Percentiles rank a stretch among this genome's conserved stretches.
Conservation (phyloP, 2,113 vertebrate genomes). For the Leucoraja erinaceus region DNA sequence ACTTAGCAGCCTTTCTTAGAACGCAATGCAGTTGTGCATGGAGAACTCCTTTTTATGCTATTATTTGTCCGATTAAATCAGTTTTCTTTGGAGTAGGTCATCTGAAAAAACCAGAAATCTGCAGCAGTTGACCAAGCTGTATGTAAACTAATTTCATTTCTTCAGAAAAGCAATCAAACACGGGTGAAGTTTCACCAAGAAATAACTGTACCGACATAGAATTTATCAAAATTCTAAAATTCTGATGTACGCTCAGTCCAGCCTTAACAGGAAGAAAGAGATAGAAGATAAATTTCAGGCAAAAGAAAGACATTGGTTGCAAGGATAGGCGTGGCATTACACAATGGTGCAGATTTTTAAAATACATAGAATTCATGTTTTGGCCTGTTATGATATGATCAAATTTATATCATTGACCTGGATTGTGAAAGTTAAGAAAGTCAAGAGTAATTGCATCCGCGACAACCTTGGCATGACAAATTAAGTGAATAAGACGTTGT, state of each 20-base stretch:
- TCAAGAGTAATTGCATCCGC: not conserved
- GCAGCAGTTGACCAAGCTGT: not conserved
- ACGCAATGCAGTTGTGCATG: not conserved
- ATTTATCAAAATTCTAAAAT: not conserved
- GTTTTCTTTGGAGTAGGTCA: not conserved
- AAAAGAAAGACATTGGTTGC: not conserved
- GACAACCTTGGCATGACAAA: not conserved
- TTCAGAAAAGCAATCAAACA: not conserved
- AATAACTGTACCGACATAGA: not conserved
- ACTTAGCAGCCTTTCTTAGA: not conserved
- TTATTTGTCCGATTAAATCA: not conserved
- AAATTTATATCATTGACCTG: not conserved
- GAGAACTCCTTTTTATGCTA: not conserved
- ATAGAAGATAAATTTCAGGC: not conserved
- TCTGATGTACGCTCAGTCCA: not conserved
- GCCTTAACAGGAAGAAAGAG: not conserved
- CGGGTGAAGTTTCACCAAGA: not conserved
- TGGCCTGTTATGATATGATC: not conserved
- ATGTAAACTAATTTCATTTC: not conserved
- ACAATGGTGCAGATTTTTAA: not conserved
- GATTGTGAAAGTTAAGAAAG: not conserved
- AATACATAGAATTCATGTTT: not conserved
- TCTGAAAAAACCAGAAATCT: not conserved
- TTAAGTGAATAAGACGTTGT: not conserved
- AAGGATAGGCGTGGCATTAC: not conserved